phyloP scores from a whole-genome alignment of 1,140 invertebrate species.

The Trinorchestia longiramus region DNA sequence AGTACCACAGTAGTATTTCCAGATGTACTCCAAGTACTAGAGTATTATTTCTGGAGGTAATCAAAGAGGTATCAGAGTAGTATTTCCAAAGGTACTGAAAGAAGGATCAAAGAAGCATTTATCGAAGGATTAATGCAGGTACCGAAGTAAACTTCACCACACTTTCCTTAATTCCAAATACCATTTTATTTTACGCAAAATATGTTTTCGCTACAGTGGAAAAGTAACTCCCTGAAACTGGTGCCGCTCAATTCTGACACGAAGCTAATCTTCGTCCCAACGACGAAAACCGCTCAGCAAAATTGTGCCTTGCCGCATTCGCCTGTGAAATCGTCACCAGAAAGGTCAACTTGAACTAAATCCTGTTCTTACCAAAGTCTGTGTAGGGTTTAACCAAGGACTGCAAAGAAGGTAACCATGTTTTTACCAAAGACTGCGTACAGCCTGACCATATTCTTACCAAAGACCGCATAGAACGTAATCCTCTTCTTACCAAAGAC shows the following conservation, averaged over 20 bases:
- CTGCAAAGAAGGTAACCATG: too few species aligned
- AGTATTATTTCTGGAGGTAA: too few species aligned
- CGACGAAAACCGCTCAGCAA: not conserved
- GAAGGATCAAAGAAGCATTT: not conserved
- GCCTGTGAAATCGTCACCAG: not conserved
- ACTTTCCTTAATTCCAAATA: not conserved
- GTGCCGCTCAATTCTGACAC: not conserved
- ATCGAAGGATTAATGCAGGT: not conserved
- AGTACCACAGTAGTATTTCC: too few species aligned
- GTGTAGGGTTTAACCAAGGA: too few species aligned
- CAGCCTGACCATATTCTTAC: too few species aligned
- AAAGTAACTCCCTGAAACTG: not conserved
- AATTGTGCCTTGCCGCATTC: not conserved
- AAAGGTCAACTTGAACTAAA: not conserved
- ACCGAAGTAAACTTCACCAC: not conserved
- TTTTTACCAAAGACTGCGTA: too few species aligned
- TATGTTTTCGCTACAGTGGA: not conserved
- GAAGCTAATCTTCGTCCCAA: not conserved
- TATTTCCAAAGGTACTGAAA: not conserved
- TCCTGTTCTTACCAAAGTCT: not conserved
- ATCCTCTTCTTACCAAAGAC: too few species aligned
- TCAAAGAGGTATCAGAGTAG: too few species aligned
- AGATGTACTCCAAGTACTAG: too few species aligned
- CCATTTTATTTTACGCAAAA: not conserved
- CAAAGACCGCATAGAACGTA: too few species aligned